These are phyloP conservation scores for Tupaia tana DNA, from an alignment of 2,113 vertebrate species.

Conservation along the genomic window DNA sequence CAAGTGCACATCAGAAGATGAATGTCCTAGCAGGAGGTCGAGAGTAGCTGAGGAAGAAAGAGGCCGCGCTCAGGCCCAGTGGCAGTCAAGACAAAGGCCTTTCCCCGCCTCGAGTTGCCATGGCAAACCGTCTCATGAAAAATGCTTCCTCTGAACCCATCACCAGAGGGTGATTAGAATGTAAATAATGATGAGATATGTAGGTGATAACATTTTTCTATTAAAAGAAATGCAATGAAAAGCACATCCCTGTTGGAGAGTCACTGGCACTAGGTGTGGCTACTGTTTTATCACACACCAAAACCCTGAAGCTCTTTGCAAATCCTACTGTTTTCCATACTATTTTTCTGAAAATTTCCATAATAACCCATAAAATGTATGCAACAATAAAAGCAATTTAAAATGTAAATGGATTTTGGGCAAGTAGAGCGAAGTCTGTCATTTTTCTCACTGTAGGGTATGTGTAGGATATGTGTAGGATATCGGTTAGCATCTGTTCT, in stretches of 20 bases:
- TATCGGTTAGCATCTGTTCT: constrained; percentile 86
- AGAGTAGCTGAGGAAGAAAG: constrained; percentile 51
- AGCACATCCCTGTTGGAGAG: constrained; percentile 66
- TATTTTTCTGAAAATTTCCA: constrained; percentile 81
- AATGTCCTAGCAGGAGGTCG: constrained; percentile 69
- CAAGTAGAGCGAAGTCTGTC: constrained; percentile 80
- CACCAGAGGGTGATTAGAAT: constrained; percentile 83
- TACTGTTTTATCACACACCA: constrained; percentile 73
- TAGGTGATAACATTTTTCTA: constrained; percentile 78
- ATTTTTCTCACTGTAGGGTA: constrained; percentile 87
- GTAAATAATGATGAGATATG: constrained; percentile 83
- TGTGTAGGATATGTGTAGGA: constrained; percentile 74
- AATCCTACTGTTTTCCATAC: constrained; percentile 79
- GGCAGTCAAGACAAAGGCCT: constrained; percentile 50
- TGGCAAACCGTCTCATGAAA: constrained; percentile 84
- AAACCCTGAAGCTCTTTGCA: constrained; percentile 83
- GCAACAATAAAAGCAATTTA: constrained; percentile 84
- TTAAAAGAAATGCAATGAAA: constrained; percentile 73
- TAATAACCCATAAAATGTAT: constrained; percentile 80
- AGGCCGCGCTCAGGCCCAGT: constrained; percentile 35
- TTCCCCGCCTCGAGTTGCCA: constrained; percentile 78
- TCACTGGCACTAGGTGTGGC: constrained; percentile 71
- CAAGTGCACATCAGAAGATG: constrained; percentile 61
- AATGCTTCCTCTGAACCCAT: constrained; percentile 80
- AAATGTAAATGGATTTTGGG: constrained; percentile 85